Conservation (phyloP, 1,140 invertebrate species). For the Nylanderia fulva region DNA sequence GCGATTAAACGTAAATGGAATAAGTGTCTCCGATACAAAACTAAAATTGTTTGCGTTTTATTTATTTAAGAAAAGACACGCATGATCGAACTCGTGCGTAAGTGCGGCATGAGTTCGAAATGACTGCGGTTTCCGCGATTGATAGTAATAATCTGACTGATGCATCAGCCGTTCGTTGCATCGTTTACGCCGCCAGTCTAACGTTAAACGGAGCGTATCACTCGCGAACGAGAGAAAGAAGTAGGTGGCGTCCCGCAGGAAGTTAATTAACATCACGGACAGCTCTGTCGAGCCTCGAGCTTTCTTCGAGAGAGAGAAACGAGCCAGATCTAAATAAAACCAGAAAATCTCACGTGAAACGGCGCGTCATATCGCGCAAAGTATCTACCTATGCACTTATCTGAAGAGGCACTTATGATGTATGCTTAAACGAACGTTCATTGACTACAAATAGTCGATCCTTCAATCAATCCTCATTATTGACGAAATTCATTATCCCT, state of each 20-base stretch:
- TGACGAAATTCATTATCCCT: constrained; percentile 12
- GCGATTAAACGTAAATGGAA: not conserved
- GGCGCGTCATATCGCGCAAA: constrained; percentile 55
- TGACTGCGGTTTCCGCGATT: constrained; percentile 29
- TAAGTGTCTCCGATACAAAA: not conserved
- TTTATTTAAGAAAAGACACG: no score
- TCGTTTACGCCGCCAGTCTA: constrained; percentile 39
- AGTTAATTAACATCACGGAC: constrained; percentile 77
- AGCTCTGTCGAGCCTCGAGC: constrained; percentile 22
- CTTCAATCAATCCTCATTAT: constrained; percentile 36
- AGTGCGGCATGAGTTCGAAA: constrained; percentile 10
- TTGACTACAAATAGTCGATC: constrained; percentile 33
- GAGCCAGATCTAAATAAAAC: constrained; percentile 57
- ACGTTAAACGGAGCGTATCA: constrained; percentile 74
- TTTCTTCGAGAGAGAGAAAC: constrained; percentile 33
- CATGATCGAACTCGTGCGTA: not conserved
- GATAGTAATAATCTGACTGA: constrained; percentile 54
- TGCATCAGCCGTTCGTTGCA: constrained; percentile 50
- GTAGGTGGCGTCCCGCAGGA: constrained; percentile 68
- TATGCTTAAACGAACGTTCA: constrained; percentile 49
- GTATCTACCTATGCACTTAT: constrained; percentile 63
- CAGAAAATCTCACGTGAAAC: constrained; percentile 35
- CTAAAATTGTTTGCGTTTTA: not conserved
- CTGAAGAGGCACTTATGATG: constrained; percentile 48
- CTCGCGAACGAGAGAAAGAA: constrained; percentile 66